A percentile compares a stretch with the other conserved stretches of the same genome.
These are phyloP conservation scores for Amphipoea oculea DNA, from an alignment of 2,888 invertebrate species.

Conservation along the genomic window DNA sequence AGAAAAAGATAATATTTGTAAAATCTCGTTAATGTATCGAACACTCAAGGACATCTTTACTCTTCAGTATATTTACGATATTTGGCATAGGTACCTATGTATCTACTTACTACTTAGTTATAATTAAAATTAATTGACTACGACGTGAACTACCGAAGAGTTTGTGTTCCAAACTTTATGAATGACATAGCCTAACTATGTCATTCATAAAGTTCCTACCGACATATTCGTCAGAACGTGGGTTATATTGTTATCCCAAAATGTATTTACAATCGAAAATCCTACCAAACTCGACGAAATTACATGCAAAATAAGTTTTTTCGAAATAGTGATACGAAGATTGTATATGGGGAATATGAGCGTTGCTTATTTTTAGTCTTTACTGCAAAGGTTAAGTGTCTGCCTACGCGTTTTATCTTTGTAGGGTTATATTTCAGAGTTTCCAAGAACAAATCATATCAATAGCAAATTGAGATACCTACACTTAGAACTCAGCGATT, in stretches of 20 bases:
- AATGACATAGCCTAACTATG: not conserved
- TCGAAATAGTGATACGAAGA: constrained; percentile 24
- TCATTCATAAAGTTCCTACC: not conserved
- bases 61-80: not conserved
- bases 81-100: not conserved
- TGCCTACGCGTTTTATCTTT: constrained; percentile 31
- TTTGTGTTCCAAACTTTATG: constrained; percentile 16
- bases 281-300: constrained; percentile 15
- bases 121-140: constrained; percentile 14
- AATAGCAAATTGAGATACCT: not conserved
- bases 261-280: constrained; percentile 2
- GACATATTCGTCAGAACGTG: no score
- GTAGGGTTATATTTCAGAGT: constrained; percentile 34
- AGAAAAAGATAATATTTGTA: not conserved
- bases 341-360: constrained; percentile 33
- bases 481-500: not conserved
- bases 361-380: constrained; percentile 40
- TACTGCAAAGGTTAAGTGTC: constrained; percentile 51
- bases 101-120: not conserved
- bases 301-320: constrained; percentile 17
- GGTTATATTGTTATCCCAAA: not conserved
- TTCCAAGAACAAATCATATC: not conserved
- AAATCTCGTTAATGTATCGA: not conserved
- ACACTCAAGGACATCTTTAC: not conserved
- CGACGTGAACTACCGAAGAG: not conserved